Evolutionary conservation across 2,888 invertebrate species (phyloP), one percentile per base, ranked within the genome.

Genomic region (Phyllotreta striolata): DNA sequence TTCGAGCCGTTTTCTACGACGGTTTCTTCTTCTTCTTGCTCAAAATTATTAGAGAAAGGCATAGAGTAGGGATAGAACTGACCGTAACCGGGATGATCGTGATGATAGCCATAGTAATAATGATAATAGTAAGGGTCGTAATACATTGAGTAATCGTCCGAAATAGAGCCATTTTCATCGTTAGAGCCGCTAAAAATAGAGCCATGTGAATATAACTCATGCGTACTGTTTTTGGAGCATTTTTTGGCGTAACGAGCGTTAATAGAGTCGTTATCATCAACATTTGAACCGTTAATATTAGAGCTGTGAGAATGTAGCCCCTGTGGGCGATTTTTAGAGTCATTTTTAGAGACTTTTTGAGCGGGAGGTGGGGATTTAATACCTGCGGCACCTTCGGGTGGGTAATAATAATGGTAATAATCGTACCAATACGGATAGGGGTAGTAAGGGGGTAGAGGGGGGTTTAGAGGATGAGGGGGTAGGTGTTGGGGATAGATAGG

Each of bases 101-200:
- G 24, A 24, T 24, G 78, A 64, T 80, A 78, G 55, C 77, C 76
- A 61, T 78, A 78, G 49, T 75, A 77, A 63, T 77, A 77, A 41
- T 69, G 67, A 47, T 72, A 75, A 61, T 77, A 79, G 44, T 80
- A 80, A 1, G 81, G 80, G 67, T 81, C 79, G 73, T 77, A 81
- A 68, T 79, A 79, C 3, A 77, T 77, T 8, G 77, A 76, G 68
- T 74, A 73, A 67, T 69, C 64, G 64, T 68, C 69, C 64, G 72
- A 41, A 7, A 39, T 46, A 40, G 58, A 64, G 49, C 41, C 24
- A 24, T 24, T 24, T 3, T 24, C 24, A 24, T 24, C 24, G 24
- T 24, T 24, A 24, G 24, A 24, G 24, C 24, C 24, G 1, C 24
- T 24, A 24, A 24, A 24, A 24, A 3, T 24, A 24, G 24, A 24